Conservation (phyloP, 2,888 invertebrate species). For the Diploptera punctata region DNA sequence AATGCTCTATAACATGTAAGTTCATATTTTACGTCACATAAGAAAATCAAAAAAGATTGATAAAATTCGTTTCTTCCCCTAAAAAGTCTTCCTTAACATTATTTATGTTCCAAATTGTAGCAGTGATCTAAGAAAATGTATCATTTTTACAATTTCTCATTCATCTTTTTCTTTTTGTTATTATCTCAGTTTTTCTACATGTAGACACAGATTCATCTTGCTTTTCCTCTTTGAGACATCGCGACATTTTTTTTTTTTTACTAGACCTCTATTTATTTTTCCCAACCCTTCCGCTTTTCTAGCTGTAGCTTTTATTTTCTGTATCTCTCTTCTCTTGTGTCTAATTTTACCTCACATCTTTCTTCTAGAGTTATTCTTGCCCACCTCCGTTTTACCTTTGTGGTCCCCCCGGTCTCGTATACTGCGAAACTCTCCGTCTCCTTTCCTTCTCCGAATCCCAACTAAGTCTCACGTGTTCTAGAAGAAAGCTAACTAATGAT, state of each 20-base stretch:
- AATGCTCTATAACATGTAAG: too few relatives aligned
- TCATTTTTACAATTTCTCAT: too few relatives aligned
- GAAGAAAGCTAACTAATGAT: constrained; percentile 16
- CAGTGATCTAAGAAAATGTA: too few relatives aligned
- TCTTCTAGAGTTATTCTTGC: neutral
- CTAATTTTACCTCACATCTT: neutral
- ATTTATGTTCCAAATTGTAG: too few relatives aligned
- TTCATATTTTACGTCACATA: too few relatives aligned
- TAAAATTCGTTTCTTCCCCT: too few relatives aligned
- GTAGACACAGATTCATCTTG: too few relatives aligned
- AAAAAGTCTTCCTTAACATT: too few relatives aligned
- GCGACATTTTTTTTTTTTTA: neutral
- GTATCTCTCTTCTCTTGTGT: neutral
- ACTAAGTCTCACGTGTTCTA: neutral
- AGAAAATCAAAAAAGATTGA: too few relatives aligned
- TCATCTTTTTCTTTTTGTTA: too few relatives aligned
- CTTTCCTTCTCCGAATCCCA: neutral
- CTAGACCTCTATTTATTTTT: neutral
- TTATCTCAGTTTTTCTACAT: too few relatives aligned
- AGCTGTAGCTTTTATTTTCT: neutral
- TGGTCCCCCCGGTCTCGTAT: neutral
- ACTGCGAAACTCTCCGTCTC: neutral
- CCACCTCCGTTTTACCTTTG: neutral
- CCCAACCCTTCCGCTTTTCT: neutral
- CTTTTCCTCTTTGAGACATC: too few relatives aligned